Percentiles rank a stretch among this genome's conserved stretches.
phyloP scores from a whole-genome alignment of 2,797 vertebrate genomes.

The Momotus momota region DNA sequence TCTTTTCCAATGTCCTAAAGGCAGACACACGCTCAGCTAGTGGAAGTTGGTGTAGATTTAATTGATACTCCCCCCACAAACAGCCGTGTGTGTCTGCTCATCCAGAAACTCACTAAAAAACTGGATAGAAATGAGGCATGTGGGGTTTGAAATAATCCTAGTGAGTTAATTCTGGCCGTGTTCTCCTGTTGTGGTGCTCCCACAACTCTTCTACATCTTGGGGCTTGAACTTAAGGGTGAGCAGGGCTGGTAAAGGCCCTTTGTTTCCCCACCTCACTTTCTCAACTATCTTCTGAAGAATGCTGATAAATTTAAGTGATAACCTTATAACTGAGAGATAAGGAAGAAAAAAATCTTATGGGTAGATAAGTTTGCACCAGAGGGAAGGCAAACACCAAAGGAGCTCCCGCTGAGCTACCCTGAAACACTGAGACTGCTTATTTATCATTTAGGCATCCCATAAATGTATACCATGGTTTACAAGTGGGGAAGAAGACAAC shows the following conservation, averaged over 20 bases:
- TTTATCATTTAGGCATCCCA: neutral
- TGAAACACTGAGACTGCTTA: neutral
- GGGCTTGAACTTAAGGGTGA: neutral
- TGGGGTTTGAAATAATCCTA: neutral
- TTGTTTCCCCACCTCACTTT: neutral
- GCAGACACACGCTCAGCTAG: neutral
- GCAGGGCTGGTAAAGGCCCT: neutral
- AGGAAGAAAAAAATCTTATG: neutral
- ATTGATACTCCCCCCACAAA: neutral
- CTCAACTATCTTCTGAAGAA: slow-evolving; percentile 1
- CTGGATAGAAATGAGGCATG: neutral
- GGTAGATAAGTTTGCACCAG: neutral
- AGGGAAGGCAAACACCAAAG: neutral
- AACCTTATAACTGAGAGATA: slow-evolving; percentile 26
- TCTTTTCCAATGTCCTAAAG: neutral
- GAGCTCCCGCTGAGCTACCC: neutral
- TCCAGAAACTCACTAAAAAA: neutral
- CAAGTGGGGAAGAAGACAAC: neutral
- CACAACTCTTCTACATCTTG: neutral
- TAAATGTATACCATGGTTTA: neutral
- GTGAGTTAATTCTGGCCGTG: neutral
- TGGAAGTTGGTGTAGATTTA: neutral
- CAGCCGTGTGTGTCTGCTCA: neutral
- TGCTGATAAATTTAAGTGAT: slow-evolving; percentile 11
- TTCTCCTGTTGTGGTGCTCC: accelerated